Evolutionary conservation across 2,797 vertebrate species (phyloP), one percentile per base, ranked within the genome.

Genomic region (Syngnathus rostellatus): DNA sequence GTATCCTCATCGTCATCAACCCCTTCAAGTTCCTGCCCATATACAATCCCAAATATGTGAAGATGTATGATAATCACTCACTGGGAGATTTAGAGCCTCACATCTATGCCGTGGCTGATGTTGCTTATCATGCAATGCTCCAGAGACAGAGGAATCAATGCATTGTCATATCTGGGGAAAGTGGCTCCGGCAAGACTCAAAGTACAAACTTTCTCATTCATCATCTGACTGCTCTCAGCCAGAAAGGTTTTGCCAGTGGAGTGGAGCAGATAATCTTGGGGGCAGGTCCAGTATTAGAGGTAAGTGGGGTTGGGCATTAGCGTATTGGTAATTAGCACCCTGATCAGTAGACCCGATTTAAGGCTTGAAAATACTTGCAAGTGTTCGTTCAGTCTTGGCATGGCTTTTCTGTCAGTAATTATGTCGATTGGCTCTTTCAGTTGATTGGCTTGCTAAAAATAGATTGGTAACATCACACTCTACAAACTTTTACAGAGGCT

Each of bases 131-230:
- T 1, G 91, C 95, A 68, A 99, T 99, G 97, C 93, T 99, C 66
- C 94, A 95, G 86, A 88, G 92, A 62, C 92, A 86, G 79, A 92
- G 86, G 70, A 98, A 99, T 80, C 97, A 99, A 86, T 99, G 97
- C 84, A 95, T 99, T 0, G 97, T 99, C 41, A 99, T 99, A 84
- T 99, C 97, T 0, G 97, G 97, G 69, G 97, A 99, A 86, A 99
- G 97, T 0, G 97, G 97, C 63, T 99, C 97, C 0, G 97, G 97
- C 43, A 99, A 99, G 85, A 99, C 97, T 0, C 97, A 99, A 83
- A 99, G 97, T 89, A 99, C 97, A 72, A 99, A 99, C 89, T 99
- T 99, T 74, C 93, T 99, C 70, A 99, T 99, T 82, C 97, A 99
- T 81, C 96, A 99, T 83, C 93, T 99, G 79, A 99, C 97, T 0